Percentiles rank a stretch among this genome's conserved stretches.
These are phyloP conservation scores for Thumatha senex DNA, from an alignment of 2,888 invertebrate genomes.

Conservation along the genomic window DNA sequence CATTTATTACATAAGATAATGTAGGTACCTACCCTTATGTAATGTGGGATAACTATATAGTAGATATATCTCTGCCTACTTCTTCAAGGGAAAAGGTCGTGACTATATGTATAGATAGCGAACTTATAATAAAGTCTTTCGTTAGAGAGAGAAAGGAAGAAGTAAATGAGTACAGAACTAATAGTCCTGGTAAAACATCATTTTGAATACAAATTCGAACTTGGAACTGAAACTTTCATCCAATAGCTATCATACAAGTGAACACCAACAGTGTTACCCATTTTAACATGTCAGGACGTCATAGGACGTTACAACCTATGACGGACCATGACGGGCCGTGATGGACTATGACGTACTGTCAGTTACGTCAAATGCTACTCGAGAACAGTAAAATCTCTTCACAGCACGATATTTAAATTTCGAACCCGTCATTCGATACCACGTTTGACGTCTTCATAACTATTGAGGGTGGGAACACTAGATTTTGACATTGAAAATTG, in stretches of 20 bases:
- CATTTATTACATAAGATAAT: no score
- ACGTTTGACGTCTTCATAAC: constrained; percentile 75
- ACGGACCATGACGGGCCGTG: constrained; percentile 14
- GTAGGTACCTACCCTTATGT: no score
- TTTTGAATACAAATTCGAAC: no score
- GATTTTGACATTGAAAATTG: constrained; percentile 21
- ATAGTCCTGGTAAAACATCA: no score
- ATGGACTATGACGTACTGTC: constrained; percentile 22
- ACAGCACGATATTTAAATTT: constrained; percentile 75
- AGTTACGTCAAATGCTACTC: constrained; percentile 62
- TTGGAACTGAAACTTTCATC: no score
- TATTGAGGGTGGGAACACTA: constrained; percentile 36
- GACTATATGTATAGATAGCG: no score
- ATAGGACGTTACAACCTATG: constrained; percentile 13
- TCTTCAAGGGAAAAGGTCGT: no score
- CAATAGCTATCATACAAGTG: neutral
- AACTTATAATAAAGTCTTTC: no score
- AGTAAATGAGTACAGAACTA: no score
- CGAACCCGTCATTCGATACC: constrained; percentile 74
- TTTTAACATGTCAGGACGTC: constrained; percentile 10
- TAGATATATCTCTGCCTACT: no score
- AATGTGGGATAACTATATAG: no score
- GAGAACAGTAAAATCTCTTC: constrained; percentile 73
- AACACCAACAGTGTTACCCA: constrained; percentile 1
- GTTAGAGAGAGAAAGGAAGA: no score